Evolutionary conservation across 2,888 invertebrate species (phyloP), one percentile per base, ranked within the genome.

Genomic region (Listrodromus nycthemerus): DNA sequence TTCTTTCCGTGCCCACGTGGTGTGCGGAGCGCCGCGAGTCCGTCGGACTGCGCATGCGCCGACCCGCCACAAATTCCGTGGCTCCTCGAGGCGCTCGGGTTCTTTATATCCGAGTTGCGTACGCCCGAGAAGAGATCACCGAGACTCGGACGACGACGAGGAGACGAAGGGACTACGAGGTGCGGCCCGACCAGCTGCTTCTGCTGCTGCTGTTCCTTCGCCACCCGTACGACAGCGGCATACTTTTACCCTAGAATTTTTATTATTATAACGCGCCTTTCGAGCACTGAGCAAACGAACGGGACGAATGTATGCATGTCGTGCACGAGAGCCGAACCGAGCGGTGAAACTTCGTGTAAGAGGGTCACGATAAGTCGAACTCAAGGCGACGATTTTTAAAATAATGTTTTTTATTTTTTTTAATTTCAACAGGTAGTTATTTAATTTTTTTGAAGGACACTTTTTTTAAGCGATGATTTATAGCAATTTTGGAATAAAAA

Each of bases 1-100:
- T 77, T 81, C 77, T 80, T 30, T 70, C 24, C 48, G 61, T 16
- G 58, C 74, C 77, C 85, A 79, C 83, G 83, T 85, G 85, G 79
- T 77, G 79, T 77, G 24, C 37, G 33, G 52, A 48, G 21, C 45
- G 69, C 50, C 70, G 69, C 48, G 33, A 37, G 78, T 27, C 58
- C 45, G 37, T 27, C 37, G n/a, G n/a, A 67, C 10, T 50, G 83
- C 85, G 85, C 85, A 76, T 82, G 84, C 84, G 84, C 84, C 50
- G 55, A 52, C 82, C 82, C 84, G 84, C 82, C 82, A 84, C 67
- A 85, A 83, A 83, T 84, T 84, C 80, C 79, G 65, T 33, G 45
- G 71, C 8, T 77, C 55, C 48, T 63, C 74, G 19, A 66, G 76
- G 45, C 24, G 21, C 58, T 10, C 67, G 67, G 81, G 74, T 69